Evolutionary conservation across 2,888 invertebrate species (phyloP).

Genomic region (Cryptocephalus primarius): DNA sequence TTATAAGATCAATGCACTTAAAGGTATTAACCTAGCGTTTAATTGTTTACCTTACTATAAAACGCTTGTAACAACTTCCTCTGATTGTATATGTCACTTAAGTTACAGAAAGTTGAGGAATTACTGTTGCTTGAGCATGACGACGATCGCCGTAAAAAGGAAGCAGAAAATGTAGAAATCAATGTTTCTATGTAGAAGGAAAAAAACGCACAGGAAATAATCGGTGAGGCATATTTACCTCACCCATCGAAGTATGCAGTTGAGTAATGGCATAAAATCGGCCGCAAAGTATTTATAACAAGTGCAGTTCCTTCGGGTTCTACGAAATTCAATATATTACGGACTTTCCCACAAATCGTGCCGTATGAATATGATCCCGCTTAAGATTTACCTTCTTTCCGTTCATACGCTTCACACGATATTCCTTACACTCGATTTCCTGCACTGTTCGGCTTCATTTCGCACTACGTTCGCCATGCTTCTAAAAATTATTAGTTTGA

Average conservation of each 20-base stretch:
- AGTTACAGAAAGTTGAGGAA: conserved; percentile 22
- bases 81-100: conserved; percentile 25
- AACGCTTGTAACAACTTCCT: conserved; percentile 24
- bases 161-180: not conserved
- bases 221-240: too few relatives aligned
- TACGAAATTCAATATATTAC: too few relatives aligned
- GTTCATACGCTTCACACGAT: conserved; percentile 22
- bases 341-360: conserved; percentile 8
- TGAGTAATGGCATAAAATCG: too few relatives aligned
- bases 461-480: conserved; percentile 10
- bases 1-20: not conserved
- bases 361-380: conserved; percentile 15
- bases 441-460: conserved; percentile 19
- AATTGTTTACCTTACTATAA: conserved; percentile 19
- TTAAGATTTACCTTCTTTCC: conserved; percentile 15
- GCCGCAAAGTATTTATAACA: too few relatives aligned
- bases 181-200: not conserved
- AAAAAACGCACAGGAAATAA: too few relatives aligned
- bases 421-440: conserved; percentile 24
- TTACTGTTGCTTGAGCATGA: conserved; percentile 23
- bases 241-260: too few relatives aligned
- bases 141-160: conserved; percentile 3
- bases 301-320: too few relatives aligned
- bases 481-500: too few relatives aligned
- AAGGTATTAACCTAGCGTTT: not conserved